Percentiles rank a stretch among this genome's conserved stretches.
Conservation (phyloP, 2,888 invertebrate species). For the Enoplolaimus lenunculus region DNA sequence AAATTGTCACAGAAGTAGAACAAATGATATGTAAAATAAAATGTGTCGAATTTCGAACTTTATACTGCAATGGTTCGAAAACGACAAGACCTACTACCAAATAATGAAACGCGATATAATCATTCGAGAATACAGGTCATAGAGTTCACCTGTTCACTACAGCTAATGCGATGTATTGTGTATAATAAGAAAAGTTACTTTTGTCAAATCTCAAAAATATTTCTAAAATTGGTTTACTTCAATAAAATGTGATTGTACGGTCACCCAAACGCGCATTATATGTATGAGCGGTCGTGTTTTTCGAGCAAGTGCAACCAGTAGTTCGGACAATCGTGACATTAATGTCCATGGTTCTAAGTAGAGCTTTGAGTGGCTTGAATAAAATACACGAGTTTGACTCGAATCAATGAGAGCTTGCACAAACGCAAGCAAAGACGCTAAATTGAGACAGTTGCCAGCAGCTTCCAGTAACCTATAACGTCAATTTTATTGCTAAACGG, state of each 20-base stretch:
- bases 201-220: slow-evolving; percentile 11
- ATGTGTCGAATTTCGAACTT: too few relatives aligned
- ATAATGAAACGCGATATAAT: too few relatives aligned
- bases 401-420: slow-evolving; percentile 65
- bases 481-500: too few relatives aligned
- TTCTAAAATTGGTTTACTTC: slow-evolving; percentile 51
- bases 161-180: too few relatives aligned
- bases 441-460: slow-evolving; percentile 68
- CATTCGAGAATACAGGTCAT: too few relatives aligned
- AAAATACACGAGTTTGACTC: slow-evolving; percentile 61
- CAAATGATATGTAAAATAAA: too few relatives aligned
- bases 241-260: slow-evolving; percentile 80
- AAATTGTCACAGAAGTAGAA: too few relatives aligned
- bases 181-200: too few relatives aligned
- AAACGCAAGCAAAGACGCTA: slow-evolving; percentile 68
- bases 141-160: too few relatives aligned
- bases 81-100: too few relatives aligned
- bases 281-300: slow-evolving; percentile 76
- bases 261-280: slow-evolving; percentile 76
- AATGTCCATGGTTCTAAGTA: slow-evolving; percentile 43
- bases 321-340: slow-evolving; percentile 69
- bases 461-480: slow-evolving; percentile 64
- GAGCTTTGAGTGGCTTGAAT: slow-evolving; percentile 25
- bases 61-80: too few relatives aligned
- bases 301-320: slow-evolving; percentile 67